These are phyloP conservation scores for Strigops habroptila DNA, from an alignment of 2,113 vertebrate species.

Conservation along the genomic window DNA sequence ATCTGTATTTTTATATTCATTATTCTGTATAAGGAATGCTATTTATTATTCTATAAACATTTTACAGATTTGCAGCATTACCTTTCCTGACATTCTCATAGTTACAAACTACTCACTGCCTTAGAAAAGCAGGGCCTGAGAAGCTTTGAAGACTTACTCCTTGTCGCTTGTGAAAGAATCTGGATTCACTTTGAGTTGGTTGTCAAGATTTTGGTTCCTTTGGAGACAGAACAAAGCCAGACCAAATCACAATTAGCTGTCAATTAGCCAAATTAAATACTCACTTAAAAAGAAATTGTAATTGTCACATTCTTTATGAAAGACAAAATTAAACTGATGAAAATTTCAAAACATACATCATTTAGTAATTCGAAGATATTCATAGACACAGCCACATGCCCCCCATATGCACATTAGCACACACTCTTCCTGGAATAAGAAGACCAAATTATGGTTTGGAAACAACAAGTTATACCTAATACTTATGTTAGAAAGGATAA, in stretches of 20 bases:
- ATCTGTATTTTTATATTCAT: not conserved
- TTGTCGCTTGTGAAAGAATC: not conserved
- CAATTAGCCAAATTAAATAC: not conserved
- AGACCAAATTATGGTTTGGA: not conserved
- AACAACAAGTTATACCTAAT: not conserved
- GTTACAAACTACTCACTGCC: not conserved
- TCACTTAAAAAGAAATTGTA: not conserved
- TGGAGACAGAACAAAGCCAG: constrained; percentile 11
- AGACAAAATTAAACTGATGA: not conserved
- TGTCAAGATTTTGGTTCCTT: constrained; percentile 11
- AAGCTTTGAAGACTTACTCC: constrained; percentile 20
- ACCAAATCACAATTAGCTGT: not conserved
- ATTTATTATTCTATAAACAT: not conserved
- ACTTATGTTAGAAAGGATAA: not conserved
- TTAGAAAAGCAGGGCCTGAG: not conserved
- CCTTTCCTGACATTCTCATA: not conserved
- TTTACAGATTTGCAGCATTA: not conserved
- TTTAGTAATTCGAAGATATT: not conserved
- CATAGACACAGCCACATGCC: not conserved
- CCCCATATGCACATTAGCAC: not conserved
- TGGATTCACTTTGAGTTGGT: constrained; percentile 6
- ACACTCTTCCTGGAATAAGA: not conserved
- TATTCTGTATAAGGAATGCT: not conserved
- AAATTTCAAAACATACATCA: not conserved
- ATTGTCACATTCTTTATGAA: not conserved